These are phyloP conservation scores for Uria lomvia DNA, from an alignment of 2,113 vertebrate genomes.

Conservation along the genomic window DNA sequence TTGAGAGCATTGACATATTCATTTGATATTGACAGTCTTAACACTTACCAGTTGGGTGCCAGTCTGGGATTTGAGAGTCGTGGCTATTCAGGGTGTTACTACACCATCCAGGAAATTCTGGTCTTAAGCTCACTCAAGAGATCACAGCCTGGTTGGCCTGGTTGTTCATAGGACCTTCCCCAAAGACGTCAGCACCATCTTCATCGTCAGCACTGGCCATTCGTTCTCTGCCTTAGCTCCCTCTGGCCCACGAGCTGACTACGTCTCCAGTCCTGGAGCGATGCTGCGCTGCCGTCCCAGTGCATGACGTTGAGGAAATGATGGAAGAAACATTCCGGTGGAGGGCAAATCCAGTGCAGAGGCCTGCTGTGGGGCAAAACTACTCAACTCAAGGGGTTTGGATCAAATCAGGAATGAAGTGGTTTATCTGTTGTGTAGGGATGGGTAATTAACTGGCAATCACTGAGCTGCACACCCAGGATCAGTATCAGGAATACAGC, in stretches of 20 bases:
- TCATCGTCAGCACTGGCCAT: neutral
- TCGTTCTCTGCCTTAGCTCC: neutral
- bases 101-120: neutral
- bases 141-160: neutral
- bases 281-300: neutral
- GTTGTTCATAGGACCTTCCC: neutral
- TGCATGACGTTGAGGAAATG: neutral
- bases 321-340: rapidly evolving
- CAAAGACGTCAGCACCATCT: neutral
- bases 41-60: neutral
- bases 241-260: neutral
- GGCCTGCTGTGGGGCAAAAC: neutral
- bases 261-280: neutral
- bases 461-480: neutral
- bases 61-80: neutral
- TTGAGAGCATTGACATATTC: neutral
- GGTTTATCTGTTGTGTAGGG: neutral
- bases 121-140: neutral
- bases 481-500: neutral
- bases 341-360: neutral
- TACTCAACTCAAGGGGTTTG: neutral
- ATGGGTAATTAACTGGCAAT: neutral
- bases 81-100: neutral
- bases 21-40: neutral
- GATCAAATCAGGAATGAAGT: neutral